Conservation (phyloP, 2,113 vertebrate genomes). For the Loxodonta africana region DNA sequence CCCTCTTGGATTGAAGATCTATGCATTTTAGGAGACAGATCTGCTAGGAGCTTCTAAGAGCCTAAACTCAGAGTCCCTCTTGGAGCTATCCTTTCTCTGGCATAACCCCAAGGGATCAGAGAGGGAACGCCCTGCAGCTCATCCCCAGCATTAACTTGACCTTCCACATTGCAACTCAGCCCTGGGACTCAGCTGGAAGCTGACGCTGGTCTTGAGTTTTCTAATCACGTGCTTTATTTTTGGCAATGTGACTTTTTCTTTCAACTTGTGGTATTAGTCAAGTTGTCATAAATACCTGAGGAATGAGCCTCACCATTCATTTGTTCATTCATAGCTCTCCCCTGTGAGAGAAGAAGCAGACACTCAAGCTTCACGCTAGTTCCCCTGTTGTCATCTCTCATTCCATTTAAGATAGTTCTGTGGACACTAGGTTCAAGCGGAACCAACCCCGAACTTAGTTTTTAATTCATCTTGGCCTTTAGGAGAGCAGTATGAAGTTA, state of each 20-base stretch:
- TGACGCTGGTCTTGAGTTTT: slow-evolving; percentile 73
- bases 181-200: slow-evolving; percentile 68
- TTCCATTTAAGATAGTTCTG: neutral
- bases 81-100: neutral
- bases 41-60: neutral
- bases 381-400: neutral
- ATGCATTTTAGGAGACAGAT: neutral
- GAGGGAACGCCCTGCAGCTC: rapidly evolving
- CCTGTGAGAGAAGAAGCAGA: neutral
- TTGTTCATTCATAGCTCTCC: neutral
- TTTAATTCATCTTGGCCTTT: neutral
- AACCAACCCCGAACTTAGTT: neutral
- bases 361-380: rapidly evolving
- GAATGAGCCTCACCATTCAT: neutral
- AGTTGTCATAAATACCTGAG: neutral
- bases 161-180: slow-evolving; percentile 48
- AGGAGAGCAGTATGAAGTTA: neutral
- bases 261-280: neutral
- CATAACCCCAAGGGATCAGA: neutral
- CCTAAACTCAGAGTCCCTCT: neutral
- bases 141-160: neutral
- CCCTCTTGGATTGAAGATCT: neutral
- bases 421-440: rapidly evolving
- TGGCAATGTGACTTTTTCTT: slow-evolving; percentile 65
- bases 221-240: slow-evolving; percentile 81